Conservation (phyloP, 1,140 invertebrate genomes). For the Heliconius eleuchia region DNA sequence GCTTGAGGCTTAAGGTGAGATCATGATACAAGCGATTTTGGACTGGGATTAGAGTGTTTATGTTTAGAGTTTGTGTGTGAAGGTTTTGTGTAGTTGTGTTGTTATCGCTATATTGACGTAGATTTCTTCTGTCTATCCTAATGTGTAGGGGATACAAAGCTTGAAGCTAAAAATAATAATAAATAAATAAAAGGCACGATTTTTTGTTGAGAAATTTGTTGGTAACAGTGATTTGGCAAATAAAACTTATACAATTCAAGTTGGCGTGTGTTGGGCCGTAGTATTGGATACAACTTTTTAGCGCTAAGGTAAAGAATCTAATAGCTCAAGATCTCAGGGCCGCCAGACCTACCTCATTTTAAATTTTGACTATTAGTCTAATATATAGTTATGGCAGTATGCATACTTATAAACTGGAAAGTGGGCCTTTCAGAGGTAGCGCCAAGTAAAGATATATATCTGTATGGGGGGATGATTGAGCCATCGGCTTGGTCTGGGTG, state of each 20-base stretch:
- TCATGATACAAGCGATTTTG: slow-evolving; percentile 25
- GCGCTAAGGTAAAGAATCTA: not conserved
- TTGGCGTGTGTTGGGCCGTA: not conserved
- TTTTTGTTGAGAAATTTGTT: not conserved
- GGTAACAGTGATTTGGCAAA: slow-evolving; percentile 9
- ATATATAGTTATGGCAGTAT: too few species aligned
- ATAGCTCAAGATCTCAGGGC: not conserved
- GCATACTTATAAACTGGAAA: too few species aligned
- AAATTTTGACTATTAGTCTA: too few species aligned
- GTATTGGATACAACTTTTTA: slow-evolving; percentile 9
- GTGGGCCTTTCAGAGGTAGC: too few species aligned
- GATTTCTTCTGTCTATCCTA: not conserved
- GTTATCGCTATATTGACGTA: not conserved
- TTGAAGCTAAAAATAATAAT: not conserved
- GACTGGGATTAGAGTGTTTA: slow-evolving; percentile 27
- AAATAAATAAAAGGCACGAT: not conserved
- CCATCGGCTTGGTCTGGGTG: too few species aligned
- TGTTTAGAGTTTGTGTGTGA: not conserved
- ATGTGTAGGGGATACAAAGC: not conserved
- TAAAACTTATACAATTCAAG: slow-evolving; percentile 7
- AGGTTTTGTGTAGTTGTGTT: not conserved
- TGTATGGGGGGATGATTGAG: too few species aligned
- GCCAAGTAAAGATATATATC: too few species aligned
- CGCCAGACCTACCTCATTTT: too few species aligned
- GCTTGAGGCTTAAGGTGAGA: slow-evolving; percentile 3